Base-by-base conservation (phyloP, 1,140 invertebrate genomes). In the Solenopsis fugax region DNA sequence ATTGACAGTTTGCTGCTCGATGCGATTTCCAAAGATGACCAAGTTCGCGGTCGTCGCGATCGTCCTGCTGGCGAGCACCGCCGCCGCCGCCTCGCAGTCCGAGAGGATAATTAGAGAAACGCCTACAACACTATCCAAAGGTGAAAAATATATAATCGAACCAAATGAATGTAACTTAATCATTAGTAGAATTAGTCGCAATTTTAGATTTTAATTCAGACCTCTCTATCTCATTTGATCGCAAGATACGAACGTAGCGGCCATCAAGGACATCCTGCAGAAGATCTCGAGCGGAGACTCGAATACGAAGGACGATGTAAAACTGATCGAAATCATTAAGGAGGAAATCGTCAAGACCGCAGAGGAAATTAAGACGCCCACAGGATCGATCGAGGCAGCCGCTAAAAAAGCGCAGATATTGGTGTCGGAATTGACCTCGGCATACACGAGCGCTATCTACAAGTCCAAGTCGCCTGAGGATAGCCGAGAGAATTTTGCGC, bases 401-500 rank as follows among this genome's bases (percentile, higher is more conserved):
- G 90, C 90, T 9, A 88, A 64, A 67, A 89, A 88, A 29, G 93
- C 92, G 2, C 91, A 93, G 41, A 64, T 58, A 52, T 72, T 92
- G 48, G 91, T 93, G 2, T 81, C 90, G 52, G 89, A 93, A 12
- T 72, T 93, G 48, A 93, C 93, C 1, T 75, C 82, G 7, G 90
- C 93, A 0, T 93, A 93, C 41, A 92, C 91, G 0, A 80, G 24
- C 13, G 92, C 91, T 0, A 93, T 93, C 62, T 93, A 92, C 48
- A 89, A 88, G 18, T 87, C 93, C 18, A 89, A 88, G 6, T 85
- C 91, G 0, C 56, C 86, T 0, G 65, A 67, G 58, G 88, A 93
- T 0, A 92, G 92, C 0, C 78, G 77, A 62, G 9, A 65, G 21
- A 88, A 88, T 4, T 88, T 93, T 9, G 12, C 7, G 0, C 81